Evolutionary conservation across 2,888 invertebrate genomes (phyloP), one percentile per base, ranked within the genome.

Genomic region (Thera britannica): DNA sequence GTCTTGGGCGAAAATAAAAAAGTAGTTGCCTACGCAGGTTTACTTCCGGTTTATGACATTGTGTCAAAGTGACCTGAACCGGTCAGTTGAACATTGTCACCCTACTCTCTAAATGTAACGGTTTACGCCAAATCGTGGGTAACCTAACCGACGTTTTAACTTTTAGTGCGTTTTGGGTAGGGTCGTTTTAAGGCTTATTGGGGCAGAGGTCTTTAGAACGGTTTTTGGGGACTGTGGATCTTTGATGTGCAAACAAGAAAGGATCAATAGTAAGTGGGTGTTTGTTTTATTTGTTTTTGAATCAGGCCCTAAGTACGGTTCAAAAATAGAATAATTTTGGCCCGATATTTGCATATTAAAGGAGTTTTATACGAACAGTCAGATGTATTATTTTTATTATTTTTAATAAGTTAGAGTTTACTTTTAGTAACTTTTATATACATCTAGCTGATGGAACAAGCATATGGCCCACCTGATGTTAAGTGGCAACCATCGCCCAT

Each of bases 121-220:
- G 75, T 77, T 79, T 75, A 80, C 76, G 74, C 74, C 72, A 72
- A 78, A 77, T 75, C 79, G 63, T 72, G 66, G 62, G 74, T 72
- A 71, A 63, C 68, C 61, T 67, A 71, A 71, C 66, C 71, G 71
- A 62, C 62, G 71, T 66, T 74, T 72, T 71, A 68, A 74, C 64
- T 65, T 67, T 67, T 23, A 51, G 36, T 56, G 52, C 34, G 48
- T 11, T 59, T 51, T 49, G 51, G 58, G 46, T 41, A 5, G 34
- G 34, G 46, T 48, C 48, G 54, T 52, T 11, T 34, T 56, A 36
- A 34, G 51, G 49, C 52, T 61, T 56, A 62, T 12, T 54, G 62
- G 41, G 60, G 35, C 38, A 9, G 4, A 58, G 7, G 56, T 41
- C 11, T 56, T 12, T 56, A 38, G 38, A 56, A 7, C 2, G 51